These are phyloP conservation scores for Zootermopsis nevadensis DNA, from an alignment of 2,888 invertebrate species.

Conservation along the genomic window DNA sequence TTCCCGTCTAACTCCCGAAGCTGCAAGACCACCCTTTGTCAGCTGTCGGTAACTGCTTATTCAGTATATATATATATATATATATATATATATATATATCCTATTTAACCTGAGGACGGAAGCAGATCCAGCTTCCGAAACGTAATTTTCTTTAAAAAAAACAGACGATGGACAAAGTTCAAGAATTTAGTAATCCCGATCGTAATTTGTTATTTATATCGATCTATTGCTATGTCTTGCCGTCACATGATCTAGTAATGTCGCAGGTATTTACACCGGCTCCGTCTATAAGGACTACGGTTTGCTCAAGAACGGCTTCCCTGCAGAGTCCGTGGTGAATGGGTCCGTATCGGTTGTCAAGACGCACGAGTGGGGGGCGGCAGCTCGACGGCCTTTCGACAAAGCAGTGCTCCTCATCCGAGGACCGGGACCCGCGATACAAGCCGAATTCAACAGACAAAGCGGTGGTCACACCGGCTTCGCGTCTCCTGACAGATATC, in stretches of 20 bases:
- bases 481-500: slow-evolving; percentile 75
- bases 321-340: slow-evolving; percentile 80
- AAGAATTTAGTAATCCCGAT: no score
- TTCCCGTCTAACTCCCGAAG: no score
- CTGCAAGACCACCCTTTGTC: no score
- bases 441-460: slow-evolving; percentile 84
- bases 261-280: slow-evolving; percentile 77
- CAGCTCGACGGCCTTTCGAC: slow-evolving; percentile 69
- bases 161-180: no score
- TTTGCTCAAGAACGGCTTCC: slow-evolving; percentile 80
- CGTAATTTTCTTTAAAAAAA: no score
- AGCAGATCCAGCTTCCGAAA: no score
- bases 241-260: neutral
- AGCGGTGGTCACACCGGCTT: slow-evolving; percentile 85
- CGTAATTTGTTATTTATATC: no score
- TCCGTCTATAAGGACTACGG: slow-evolving; percentile 87
- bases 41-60: no score
- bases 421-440: slow-evolving; percentile 77
- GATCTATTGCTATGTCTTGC: no score
- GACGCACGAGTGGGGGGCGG: slow-evolving; percentile 79
- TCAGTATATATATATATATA: no score
- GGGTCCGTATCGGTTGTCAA: slow-evolving; percentile 83
- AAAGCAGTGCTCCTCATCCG: slow-evolving; percentile 78
- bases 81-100: no score
- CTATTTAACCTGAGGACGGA: no score